Base-by-base conservation (phyloP, 2,797 vertebrate species). In the Avahi laniger region DNA sequence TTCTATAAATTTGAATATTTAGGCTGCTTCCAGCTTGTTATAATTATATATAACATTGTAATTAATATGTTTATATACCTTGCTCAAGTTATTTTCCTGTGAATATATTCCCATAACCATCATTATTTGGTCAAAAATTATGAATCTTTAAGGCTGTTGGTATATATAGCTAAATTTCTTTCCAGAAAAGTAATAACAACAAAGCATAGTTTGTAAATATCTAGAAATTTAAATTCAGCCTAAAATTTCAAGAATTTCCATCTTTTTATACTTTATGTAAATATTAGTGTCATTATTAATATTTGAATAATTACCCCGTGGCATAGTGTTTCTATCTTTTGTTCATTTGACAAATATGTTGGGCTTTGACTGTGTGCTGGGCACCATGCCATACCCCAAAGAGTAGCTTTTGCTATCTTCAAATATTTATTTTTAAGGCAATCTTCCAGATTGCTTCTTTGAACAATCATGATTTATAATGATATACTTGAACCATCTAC, bases 121-220 rank as follows among this genome's bases (percentile, higher is more conserved):
- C 73, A 85, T 69, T 63, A 75, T 84, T 38, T 81, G 48, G 57
- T 26, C 61, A 72, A 91, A 95, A 50, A 0, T 83, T 94, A 90
- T 65, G 30, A 87, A n/a, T 78, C 38, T 69, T 93, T 83, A 88
- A 96, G 46, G 5, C n/a, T 89, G 43, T 93, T 90, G n/a, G 6
- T 48, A 61, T n/a, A 57, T 33, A 54, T 30, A 75, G 50, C 35
- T 94, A 93, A 89, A 63, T 85, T 93, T 95, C 35, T 91, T 95
- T 95, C 54, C 67, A 54, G 43, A 87, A 90, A 95, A 89, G 43
- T 87, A 80, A 92, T 20, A 54, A 33, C 24, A 89, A 54, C 41
- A 70, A 87, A 81, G 13, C 69, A 73, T 61, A 59, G 18, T 67
- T 54, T 82, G 2, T 61, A 93, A 95, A 84, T 88, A 95, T 52